Conservation (phyloP, 2,113 vertebrate genomes). For the Leptobrachium ailaonicum region DNA sequence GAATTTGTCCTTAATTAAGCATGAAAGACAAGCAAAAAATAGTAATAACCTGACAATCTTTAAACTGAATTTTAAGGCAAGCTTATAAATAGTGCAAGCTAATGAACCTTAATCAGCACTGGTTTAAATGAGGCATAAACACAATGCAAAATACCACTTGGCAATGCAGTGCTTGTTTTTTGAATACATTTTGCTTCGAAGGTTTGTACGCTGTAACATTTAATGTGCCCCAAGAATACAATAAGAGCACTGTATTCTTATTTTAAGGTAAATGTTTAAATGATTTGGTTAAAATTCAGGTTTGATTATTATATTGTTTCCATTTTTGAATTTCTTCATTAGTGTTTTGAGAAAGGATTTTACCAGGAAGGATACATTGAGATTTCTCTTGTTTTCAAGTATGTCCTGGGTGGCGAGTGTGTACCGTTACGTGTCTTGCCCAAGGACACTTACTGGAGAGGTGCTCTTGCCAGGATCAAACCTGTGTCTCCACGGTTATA, state of each 20-base stretch:
- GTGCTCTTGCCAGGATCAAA: no score
- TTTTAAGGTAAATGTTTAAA: conserved; percentile 12
- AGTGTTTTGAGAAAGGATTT: no score
- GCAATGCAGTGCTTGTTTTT: conserved; percentile 21
- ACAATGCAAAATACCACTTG: conserved; percentile 25
- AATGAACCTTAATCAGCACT: conserved; percentile 20
- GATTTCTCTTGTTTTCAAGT: no score
- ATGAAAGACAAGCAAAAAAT: not conserved
- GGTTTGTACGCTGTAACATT: conserved; percentile 24
- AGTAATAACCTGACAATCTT: conserved; percentile 5
- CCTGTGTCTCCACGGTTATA: no score
- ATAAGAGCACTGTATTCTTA: not conserved
- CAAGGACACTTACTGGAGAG: no score
- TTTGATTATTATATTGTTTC: no score
- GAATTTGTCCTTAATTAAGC: not conserved
- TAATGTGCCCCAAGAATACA: conserved; percentile 33
- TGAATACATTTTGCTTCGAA: conserved; percentile 20
- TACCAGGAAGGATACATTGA: no score
- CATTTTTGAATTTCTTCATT: no score
- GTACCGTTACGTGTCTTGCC: no score
- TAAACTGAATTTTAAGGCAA: not conserved
- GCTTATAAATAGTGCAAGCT: conserved; percentile 7
- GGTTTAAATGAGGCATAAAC: conserved; percentile 34
- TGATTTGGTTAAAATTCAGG: no score
- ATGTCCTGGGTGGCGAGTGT: no score